A percentile compares a stretch with the other conserved stretches of the same genome.
These are phyloP conservation scores for Rhombomys opimus DNA, from an alignment of 2,113 vertebrate species.

Conservation along the genomic window DNA sequence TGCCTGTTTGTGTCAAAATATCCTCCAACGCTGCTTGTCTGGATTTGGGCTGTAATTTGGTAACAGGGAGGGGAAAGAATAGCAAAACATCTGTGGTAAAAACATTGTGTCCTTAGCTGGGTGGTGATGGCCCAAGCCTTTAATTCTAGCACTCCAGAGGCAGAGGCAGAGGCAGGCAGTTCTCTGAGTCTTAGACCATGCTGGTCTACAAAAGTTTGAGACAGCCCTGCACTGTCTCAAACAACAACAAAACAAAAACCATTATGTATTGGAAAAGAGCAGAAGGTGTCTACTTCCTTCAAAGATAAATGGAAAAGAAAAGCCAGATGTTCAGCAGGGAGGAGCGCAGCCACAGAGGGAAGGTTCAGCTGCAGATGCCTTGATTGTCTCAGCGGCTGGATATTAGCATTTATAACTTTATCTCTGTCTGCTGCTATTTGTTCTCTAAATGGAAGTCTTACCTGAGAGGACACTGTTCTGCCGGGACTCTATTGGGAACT, in stretches of 20 bases:
- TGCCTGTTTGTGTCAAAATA: background rate
- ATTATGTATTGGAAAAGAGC: background rate
- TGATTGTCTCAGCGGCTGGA: background rate
- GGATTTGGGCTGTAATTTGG: background rate
- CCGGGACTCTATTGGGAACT: too few relatives aligned
- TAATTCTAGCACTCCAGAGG: too few relatives aligned
- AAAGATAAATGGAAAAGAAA: background rate
- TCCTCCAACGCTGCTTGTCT: background rate
- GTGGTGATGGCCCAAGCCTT: too few relatives aligned
- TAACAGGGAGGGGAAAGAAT: background rate
- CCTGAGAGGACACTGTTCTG: background rate
- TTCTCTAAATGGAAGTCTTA: background rate
- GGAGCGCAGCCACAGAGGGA: background rate
- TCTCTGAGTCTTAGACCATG: background rate
- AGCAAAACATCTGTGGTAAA: background rate
- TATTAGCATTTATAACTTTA: background rate
- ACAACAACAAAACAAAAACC: background rate
- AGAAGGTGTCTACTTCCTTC: background rate
- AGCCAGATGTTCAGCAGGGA: background rate
- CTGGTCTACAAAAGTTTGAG: background rate
- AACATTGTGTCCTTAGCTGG: background rate
- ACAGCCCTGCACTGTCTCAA: background rate
- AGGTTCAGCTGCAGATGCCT: background rate
- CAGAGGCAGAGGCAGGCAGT: too few relatives aligned
- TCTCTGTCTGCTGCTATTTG: background rate